Evolutionary conservation across 2,888 invertebrate species (phyloP).

Genomic region (Nomada goodeniana): DNA sequence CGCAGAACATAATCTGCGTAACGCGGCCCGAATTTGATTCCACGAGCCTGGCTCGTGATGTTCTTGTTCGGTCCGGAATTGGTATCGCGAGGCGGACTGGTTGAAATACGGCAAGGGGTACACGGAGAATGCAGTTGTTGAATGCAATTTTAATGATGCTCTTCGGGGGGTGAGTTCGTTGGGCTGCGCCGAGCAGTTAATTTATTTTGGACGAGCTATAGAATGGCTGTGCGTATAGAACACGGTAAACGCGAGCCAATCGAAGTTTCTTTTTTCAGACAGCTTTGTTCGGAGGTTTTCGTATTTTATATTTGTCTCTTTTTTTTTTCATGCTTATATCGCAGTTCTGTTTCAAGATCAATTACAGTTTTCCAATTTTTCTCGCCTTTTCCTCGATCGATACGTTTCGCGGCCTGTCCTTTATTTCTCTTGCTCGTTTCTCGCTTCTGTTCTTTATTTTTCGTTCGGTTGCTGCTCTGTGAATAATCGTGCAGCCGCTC

Average conservation of each 20-base stretch:
- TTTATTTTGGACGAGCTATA: conserved; percentile 13
- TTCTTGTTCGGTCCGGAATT: background rate
- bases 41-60: no score
- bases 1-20: no score
- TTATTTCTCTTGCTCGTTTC: background rate
- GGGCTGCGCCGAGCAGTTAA: background rate
- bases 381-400: background rate
- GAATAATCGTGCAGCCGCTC: conserved; percentile 26
- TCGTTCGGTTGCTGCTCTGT: background rate
- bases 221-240: background rate
- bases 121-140: no score
- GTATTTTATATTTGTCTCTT: background rate
- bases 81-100: no score
- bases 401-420: background rate
- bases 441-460: background rate
- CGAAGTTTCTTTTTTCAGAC: background rate
- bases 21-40: no score
- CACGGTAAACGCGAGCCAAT: background rate
- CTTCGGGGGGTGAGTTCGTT: background rate
- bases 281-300: background rate
- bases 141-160: no score
- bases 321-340: background rate
- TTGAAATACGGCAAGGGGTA: no score
- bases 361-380: background rate
- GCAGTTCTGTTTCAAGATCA: background rate